phyloP scores from a whole-genome alignment of 2,888 invertebrate species.

The Philonicus albiceps region DNA sequence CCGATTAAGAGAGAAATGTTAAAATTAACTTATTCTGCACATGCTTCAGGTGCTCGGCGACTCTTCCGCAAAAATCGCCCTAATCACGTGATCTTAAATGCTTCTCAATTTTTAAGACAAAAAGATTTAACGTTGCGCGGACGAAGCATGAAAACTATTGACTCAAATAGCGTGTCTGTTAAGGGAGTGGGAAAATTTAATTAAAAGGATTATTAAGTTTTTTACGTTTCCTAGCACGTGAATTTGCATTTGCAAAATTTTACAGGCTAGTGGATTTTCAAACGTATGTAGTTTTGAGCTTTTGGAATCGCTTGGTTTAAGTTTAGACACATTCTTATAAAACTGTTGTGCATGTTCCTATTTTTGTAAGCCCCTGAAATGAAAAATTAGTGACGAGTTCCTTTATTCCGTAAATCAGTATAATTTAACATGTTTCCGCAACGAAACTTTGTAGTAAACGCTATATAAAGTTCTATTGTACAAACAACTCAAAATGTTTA shows the following conservation, averaged over 20 bases:
- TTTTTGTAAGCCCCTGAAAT: too few species aligned
- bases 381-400: too few species aligned
- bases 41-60: background rate
- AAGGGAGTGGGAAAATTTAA: background rate
- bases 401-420: too few species aligned
- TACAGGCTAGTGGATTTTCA: background rate
- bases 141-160: background rate
- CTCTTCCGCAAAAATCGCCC: background rate
- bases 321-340: background rate
- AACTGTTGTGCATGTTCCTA: too few species aligned
- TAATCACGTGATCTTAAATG: background rate
- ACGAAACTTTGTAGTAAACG: too few species aligned
- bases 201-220: background rate
- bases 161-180: background rate
- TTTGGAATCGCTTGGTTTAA: background rate
- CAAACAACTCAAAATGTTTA: too few species aligned
- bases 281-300: background rate
- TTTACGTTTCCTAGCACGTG: background rate
- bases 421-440: too few species aligned
- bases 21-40: background rate
- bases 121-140: background rate
- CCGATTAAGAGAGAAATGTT: background rate
- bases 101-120: background rate
- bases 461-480: too few species aligned
- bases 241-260: background rate